phyloP scores from a whole-genome alignment of 2,113 vertebrate genomes.

The Parus major region DNA sequence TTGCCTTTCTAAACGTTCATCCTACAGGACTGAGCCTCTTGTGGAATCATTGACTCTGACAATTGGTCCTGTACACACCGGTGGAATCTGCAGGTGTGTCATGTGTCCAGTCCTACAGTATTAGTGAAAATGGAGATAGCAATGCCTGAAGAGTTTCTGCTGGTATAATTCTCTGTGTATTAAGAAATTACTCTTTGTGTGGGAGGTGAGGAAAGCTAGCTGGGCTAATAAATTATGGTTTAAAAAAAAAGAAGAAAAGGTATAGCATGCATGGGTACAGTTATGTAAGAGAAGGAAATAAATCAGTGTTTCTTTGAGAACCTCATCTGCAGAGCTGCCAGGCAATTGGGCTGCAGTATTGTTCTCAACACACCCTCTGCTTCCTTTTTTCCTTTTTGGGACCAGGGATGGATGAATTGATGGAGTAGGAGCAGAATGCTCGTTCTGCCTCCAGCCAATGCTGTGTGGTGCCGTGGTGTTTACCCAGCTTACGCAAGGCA shows the following conservation, averaged over 20 bases:
- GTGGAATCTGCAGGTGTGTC: not conserved
- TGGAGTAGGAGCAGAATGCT: conserved; percentile 32
- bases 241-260: not conserved
- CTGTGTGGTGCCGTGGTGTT: conserved; percentile 33
- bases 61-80: not conserved
- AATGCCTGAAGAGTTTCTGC: not conserved
- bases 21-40: not conserved
- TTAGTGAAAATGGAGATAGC: not conserved
- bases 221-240: conserved; percentile 31
- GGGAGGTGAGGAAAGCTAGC: conserved; percentile 48
- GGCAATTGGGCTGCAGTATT: conserved; percentile 42
- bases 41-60: accelerated
- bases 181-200: conserved; percentile 25
- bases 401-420: conserved; percentile 49
- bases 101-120: accelerated
- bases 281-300: conserved; percentile 72
- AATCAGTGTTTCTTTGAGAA: conserved; percentile 33
- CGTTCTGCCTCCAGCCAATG: conserved; percentile 54
- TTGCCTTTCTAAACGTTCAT: not conserved
- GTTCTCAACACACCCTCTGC: conserved; percentile 47
- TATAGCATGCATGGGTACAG: conserved; percentile 28
- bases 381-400: conserved; percentile 75
- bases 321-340: conserved; percentile 16
- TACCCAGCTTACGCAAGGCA: conserved; percentile 66
- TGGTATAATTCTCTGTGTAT: not conserved